Conservation (phyloP, 2,797 vertebrate species). For the Bradypus variegatus region DNA sequence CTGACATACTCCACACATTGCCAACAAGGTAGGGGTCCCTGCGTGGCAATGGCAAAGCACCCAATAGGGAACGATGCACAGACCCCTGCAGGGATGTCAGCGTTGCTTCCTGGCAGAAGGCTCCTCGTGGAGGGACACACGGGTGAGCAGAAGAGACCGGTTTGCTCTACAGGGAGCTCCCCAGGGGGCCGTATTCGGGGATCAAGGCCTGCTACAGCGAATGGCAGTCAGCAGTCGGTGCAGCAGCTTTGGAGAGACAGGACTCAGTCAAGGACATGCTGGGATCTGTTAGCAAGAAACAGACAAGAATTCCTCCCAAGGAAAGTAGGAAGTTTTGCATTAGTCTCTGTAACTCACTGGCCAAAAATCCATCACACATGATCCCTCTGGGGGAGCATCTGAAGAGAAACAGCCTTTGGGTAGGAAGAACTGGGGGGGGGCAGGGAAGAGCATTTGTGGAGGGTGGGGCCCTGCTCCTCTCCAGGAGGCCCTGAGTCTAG, state of each 20-base stretch:
- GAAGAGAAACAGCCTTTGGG: neutral
- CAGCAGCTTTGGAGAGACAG: neutral
- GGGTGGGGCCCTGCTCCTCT: neutral
- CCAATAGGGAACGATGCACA: neutral
- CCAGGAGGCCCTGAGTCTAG: neutral
- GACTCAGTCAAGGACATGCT: too few relatives aligned
- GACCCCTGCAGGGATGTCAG: neutral
- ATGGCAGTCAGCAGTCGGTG: neutral
- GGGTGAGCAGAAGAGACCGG: neutral
- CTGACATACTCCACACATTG: neutral
- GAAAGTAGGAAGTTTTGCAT: slow-evolving; percentile 28
- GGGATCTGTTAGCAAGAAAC: neutral
- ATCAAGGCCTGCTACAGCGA: neutral
- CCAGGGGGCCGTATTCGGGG: too few relatives aligned
- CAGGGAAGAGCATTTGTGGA: neutral
- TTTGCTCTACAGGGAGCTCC: neutral
- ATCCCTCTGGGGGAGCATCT: neutral
- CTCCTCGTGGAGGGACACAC: neutral
- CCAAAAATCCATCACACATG: slow-evolving; percentile 36
- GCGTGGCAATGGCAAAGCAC: neutral
- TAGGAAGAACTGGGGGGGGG: neutral
- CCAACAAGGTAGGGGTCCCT: neutral
- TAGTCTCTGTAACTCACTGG: slow-evolving; percentile 40
- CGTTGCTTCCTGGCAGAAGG: neutral
- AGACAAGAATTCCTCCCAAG: slow-evolving; percentile 16